phyloP scores from a whole-genome alignment of 2,888 invertebrate species.

The Sussaba pulchella region DNA sequence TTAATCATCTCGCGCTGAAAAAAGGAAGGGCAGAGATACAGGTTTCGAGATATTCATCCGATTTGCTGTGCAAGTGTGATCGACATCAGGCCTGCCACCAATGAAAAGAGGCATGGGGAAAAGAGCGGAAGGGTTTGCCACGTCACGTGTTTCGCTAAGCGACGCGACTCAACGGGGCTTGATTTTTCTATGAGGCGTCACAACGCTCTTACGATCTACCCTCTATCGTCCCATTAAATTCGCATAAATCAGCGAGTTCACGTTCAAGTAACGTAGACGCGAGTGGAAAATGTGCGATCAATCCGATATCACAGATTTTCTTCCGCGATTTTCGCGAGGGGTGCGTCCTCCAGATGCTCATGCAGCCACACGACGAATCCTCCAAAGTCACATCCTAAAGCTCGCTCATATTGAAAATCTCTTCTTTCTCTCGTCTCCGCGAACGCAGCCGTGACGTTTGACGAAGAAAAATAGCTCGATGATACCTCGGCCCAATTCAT shows the following conservation, averaged over 20 bases:
- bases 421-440: conserved; percentile 29
- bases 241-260: conserved; percentile 72
- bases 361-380: conserved; percentile 9
- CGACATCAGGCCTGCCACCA: conserved; percentile 45
- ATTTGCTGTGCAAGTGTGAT: conserved; percentile 75
- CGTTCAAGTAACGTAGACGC: conserved; percentile 33
- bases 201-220: conserved; percentile 15
- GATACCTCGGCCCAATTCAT: conserved; percentile 26
- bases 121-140: conserved; percentile 13
- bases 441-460: conserved; percentile 25
- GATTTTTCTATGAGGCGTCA: conserved; percentile 19
- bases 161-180: conserved; percentile 13
- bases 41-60: conserved; percentile 69
- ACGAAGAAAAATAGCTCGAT: conserved; percentile 56
- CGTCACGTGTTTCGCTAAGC: conserved; percentile 17
- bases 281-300: conserved; percentile 43
- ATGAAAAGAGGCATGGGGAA: conserved; percentile 25
- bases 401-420: conserved; percentile 39
- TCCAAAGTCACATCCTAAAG: conserved; percentile 7
- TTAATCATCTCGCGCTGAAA: conserved; percentile 65
- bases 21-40: conserved; percentile 58
- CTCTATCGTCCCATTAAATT: conserved; percentile 73
- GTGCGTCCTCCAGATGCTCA: conserved; percentile 13
- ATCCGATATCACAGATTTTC: conserved; percentile 36
- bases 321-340: conserved; percentile 23